Conservation (phyloP, 2,113 vertebrate species). For the Cinclus mexicanus region DNA sequence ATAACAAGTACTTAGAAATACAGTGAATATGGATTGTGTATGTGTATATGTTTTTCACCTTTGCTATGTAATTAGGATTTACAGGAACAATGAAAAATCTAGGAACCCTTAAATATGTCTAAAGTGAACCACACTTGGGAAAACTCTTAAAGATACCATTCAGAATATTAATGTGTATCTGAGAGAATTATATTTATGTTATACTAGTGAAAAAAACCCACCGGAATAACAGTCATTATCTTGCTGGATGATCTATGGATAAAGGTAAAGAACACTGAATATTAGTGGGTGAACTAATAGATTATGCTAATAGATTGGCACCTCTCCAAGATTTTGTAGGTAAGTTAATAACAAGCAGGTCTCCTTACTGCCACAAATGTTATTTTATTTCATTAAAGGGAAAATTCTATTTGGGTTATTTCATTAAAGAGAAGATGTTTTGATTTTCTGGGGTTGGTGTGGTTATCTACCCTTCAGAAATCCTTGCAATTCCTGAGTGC, state of each 20-base stretch:
- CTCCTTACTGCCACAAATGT: neutral
- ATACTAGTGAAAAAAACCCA: neutral
- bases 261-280: neutral
- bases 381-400: neutral
- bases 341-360: neutral
- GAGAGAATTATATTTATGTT: neutral
- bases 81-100: neutral
- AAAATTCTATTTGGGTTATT: neutral
- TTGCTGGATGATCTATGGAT: neutral
- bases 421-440: neutral
- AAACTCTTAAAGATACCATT: neutral
- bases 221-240: neutral
- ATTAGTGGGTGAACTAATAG: neutral
- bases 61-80: neutral
- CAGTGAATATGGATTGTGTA: neutral
- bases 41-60: neutral
- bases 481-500: neutral
- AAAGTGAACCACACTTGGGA: neutral
- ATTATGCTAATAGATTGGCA: neutral
- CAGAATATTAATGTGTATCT: neutral
- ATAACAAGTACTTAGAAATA: neutral
- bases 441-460: neutral
- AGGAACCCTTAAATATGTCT: neutral
- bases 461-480: neutral
- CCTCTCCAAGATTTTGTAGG: fast-evolving